A percentile compares a stretch with the other conserved stretches of the same genome.
These are phyloP conservation scores for Sarcophaga caerulescens DNA, from an alignment of 2,888 invertebrate species.

Conservation along the genomic window DNA sequence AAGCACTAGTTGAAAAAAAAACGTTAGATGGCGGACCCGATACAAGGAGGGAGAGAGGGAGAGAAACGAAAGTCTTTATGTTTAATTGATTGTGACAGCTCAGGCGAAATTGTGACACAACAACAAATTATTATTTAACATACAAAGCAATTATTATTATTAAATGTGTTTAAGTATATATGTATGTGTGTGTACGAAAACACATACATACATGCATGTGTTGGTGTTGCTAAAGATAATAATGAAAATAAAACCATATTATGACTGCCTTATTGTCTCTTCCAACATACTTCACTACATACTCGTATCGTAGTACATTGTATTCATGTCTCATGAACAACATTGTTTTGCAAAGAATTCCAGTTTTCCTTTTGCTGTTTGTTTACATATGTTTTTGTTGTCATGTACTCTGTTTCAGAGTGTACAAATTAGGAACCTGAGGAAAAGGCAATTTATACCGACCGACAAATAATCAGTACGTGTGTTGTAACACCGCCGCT, in stretches of 20 bases:
- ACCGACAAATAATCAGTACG: background rate
- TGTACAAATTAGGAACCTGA: background rate
- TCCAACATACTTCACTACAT: too few species aligned
- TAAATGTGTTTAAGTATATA: constrained; percentile 28
- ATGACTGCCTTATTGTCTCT: too few species aligned
- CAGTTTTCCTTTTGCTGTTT: too few species aligned
- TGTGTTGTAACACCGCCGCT: background rate
- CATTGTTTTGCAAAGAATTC: too few species aligned
- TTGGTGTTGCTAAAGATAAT: background rate
- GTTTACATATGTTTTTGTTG: background rate
- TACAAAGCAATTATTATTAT: constrained; percentile 44
- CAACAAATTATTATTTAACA: constrained; percentile 52
- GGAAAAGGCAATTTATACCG: background rate
- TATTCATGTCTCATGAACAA: too few species aligned
- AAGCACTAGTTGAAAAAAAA: too few species aligned
- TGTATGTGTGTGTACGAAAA: constrained; percentile 14
- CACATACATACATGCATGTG: background rate
- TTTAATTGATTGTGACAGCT: constrained; percentile 52
- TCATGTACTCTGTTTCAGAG: background rate
- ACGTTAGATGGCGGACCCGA: too few species aligned
- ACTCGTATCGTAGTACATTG: too few species aligned
- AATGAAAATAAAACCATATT: too few species aligned
- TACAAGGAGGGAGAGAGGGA: constrained; percentile 4
- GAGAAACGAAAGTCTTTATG: constrained; percentile 24
- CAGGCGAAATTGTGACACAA: constrained; percentile 58